Conservation (phyloP, 2,888 invertebrate genomes). For the Volucella zonaria region DNA sequence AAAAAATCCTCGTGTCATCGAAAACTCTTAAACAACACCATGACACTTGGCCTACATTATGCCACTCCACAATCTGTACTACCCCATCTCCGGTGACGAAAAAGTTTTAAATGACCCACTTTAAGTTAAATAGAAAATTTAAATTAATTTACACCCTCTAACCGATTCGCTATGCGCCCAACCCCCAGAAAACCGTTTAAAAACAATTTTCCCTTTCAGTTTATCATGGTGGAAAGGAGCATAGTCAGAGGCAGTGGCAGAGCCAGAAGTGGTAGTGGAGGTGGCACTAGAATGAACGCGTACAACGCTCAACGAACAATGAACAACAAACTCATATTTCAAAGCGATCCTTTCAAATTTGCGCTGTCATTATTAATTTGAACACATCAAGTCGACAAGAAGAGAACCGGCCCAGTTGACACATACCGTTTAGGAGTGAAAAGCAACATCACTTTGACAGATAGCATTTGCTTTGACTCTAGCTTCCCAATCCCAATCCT, state of each 20-base stretch:
- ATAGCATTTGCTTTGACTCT: slow-evolving; percentile 51
- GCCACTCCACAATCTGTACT: slow-evolving; percentile 13
- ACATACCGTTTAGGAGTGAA: slow-evolving; percentile 64
- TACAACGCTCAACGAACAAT: neutral
- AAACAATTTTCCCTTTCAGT: slow-evolving; percentile 54
- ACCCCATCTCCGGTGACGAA: neutral
- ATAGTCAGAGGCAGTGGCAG: neutral
- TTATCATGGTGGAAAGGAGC: slow-evolving; percentile 1
- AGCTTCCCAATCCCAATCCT: neutral
- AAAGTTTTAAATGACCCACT: slow-evolving; percentile 47
- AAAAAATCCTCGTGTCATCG: neutral
- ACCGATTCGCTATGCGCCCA: slow-evolving; percentile 3
- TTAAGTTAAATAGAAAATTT: slow-evolving; percentile 59
- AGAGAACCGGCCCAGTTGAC: slow-evolving; percentile 50
- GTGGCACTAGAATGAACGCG: slow-evolving; percentile 37
- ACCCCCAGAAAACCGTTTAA: slow-evolving; percentile 39
- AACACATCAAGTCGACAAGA: slow-evolving; percentile 67
- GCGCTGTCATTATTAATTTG: slow-evolving; percentile 69
- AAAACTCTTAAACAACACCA: neutral
- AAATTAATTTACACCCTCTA: slow-evolving; percentile 51
- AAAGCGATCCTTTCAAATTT: slow-evolving; percentile 71
- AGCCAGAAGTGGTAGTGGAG: neutral
- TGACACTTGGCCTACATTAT: neutral
- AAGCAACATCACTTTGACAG: slow-evolving; percentile 61
- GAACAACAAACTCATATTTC: slow-evolving; percentile 66